Percentiles rank a stretch among this genome's conserved stretches.
phyloP scores from a whole-genome alignment of 2,797 vertebrate genomes.

The Anguilla obscura region DNA sequence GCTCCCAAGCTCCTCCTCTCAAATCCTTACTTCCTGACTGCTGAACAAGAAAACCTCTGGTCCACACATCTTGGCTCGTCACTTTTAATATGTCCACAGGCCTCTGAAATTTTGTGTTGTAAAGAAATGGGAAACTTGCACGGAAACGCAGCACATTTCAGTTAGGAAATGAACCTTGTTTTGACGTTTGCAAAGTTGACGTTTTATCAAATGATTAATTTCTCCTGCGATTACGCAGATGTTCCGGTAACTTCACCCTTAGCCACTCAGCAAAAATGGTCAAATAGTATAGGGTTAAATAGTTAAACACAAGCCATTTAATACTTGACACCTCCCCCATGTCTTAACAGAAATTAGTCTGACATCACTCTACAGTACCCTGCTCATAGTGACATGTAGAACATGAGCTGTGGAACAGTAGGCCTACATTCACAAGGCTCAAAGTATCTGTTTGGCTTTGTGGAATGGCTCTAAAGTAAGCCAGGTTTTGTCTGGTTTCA shows the following conservation, averaged over 20 bases:
- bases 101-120: slow-evolving; percentile 8
- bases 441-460: neutral
- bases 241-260: neutral
- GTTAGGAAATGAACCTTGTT: neutral
- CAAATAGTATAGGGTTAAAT: neutral
- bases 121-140: neutral
- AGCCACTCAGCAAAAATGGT: neutral
- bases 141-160: neutral
- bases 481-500: neutral
- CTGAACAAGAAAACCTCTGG: neutral
- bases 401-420: neutral
- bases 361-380: neutral
- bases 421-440: neutral
- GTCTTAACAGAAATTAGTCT: neutral
- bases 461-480: neutral
- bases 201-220: neutral
- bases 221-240: neutral
- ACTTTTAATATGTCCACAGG: slow-evolving; percentile 23
- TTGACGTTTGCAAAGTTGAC: neutral
- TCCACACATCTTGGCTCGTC: neutral
- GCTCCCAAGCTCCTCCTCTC: neutral
- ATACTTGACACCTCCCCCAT: neutral
- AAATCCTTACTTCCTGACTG: slow-evolving; percentile 20
- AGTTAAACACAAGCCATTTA: neutral
- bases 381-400: neutral